Evolutionary conservation across 1,140 invertebrate species (phyloP).

Genomic region (Bombus pyrosoma): DNA sequence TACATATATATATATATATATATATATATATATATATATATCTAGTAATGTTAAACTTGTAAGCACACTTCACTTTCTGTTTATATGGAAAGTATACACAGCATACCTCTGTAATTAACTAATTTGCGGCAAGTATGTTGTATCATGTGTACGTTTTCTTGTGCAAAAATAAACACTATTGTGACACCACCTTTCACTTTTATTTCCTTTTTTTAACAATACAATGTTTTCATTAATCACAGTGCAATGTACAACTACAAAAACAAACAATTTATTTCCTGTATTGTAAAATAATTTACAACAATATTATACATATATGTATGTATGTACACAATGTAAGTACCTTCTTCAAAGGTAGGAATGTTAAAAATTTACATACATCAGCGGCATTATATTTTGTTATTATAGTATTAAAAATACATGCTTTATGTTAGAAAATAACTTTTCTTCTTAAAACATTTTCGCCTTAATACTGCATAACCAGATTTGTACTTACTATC

Average conservation of each 20-base stretch:
- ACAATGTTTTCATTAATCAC: constrained; percentile 35
- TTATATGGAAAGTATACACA: constrained; percentile 70
- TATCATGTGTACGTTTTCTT: constrained; percentile 72
- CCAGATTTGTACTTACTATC: neutral
- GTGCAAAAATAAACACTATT: constrained; percentile 72
- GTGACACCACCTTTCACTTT: constrained; percentile 41
- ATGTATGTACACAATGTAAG: neutral
- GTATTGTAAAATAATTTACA: constrained; percentile 30
- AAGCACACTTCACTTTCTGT: constrained; percentile 71
- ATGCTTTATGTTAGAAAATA: neutral
- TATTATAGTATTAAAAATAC: constrained; percentile 3
- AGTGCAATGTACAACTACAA: constrained; percentile 8
- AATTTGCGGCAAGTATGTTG: constrained; percentile 69
- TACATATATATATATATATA: no score
- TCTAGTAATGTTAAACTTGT: constrained; percentile 40
- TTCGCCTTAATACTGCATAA: neutral
- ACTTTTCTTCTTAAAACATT: neutral
- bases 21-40: constrained; percentile 15
- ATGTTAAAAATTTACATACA: constrained; percentile 16
- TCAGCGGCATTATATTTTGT: neutral
- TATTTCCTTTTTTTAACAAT: constrained; percentile 43
- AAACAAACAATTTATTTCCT: constrained; percentile 4
- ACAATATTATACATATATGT: constrained; percentile 7
- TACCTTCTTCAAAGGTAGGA: constrained; percentile 9
- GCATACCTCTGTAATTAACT: constrained; percentile 72